Percentiles rank a stretch among this genome's conserved stretches.
These are phyloP conservation scores for Macrophya alboannulata DNA, from an alignment of 2,888 invertebrate species.

Conservation along the genomic window DNA sequence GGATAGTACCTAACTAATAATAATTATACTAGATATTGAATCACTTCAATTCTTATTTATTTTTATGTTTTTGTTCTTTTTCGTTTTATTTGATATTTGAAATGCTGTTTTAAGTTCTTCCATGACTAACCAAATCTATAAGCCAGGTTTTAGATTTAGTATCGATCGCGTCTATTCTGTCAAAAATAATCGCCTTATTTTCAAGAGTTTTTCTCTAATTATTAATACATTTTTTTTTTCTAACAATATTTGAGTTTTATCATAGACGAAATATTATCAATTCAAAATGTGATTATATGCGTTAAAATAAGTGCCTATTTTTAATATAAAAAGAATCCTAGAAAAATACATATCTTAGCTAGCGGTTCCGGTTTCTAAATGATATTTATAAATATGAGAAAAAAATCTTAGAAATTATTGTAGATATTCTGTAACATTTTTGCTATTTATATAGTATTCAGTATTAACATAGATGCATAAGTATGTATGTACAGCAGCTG, in stretches of 20 bases:
- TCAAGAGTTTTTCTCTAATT: not conserved
- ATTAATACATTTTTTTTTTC: not conserved
- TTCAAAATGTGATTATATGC: slow-evolving; percentile 44
- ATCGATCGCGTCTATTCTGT: slow-evolving; percentile 1
- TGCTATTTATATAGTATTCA: slow-evolving; percentile 46
- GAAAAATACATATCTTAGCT: slow-evolving; percentile 64
- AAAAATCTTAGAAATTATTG: slow-evolving; percentile 32
- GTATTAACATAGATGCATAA: slow-evolving; percentile 55
- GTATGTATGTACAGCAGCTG: not conserved
- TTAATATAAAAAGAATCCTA: slow-evolving; percentile 60
- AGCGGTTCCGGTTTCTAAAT: slow-evolving; percentile 60
- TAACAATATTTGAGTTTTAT: slow-evolving; percentile 28
- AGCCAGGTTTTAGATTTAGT: not conserved
- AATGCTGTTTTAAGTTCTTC: slow-evolving; percentile 33
- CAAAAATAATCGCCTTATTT: slow-evolving; percentile 2
- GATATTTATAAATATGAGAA: slow-evolving; percentile 61
- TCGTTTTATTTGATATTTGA: not conserved
- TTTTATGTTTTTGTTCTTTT: not conserved
- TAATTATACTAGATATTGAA: not conserved
- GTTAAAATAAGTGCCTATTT: slow-evolving; percentile 62
- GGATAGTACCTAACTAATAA: not conserved
- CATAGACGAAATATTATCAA: slow-evolving; percentile 13
- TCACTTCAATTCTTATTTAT: not conserved
- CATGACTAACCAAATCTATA: slow-evolving; percentile 20
- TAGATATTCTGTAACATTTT: slow-evolving; percentile 48